Percentiles rank a stretch among this genome's conserved stretches.
Conservation (phyloP, 92 coral and sea anemone genomes). For the Galaxea fascicularis region DNA sequence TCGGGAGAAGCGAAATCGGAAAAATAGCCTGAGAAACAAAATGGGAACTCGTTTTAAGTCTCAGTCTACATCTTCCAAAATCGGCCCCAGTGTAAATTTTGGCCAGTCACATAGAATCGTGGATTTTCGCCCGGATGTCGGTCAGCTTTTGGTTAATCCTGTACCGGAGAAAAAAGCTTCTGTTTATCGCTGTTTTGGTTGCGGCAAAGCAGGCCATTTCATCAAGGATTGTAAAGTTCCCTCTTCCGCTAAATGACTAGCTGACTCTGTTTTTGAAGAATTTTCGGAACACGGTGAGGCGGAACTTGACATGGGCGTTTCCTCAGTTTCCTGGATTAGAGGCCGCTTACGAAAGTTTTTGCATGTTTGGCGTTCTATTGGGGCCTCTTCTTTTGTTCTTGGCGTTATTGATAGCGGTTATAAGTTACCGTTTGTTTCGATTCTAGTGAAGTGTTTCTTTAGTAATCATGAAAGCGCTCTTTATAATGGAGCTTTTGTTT, state of each 20-base stretch:
- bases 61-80: too few species aligned
- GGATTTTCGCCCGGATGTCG: slow-evolving; percentile 46
- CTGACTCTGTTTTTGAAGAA: slow-evolving; percentile 25
- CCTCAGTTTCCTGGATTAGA: slow-evolving; percentile 25
- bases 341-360: slow-evolving; percentile 38
- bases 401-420: slow-evolving; percentile 41
- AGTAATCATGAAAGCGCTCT: slow-evolving; percentile 59
- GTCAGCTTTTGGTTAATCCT: slow-evolving; percentile 51
- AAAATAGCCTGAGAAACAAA: slow-evolving; percentile 16
- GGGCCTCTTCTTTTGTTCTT: slow-evolving; percentile 42
- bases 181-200: slow-evolving; percentile 47
- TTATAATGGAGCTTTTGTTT: slow-evolving; percentile 49
- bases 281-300: slow-evolving; percentile 40
- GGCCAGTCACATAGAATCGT: slow-evolving; percentile 45
- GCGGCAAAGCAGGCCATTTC: slow-evolving; percentile 62
- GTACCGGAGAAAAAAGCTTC: slow-evolving; percentile 48
- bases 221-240: slow-evolving; percentile 49
- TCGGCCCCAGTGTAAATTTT: slow-evolving; percentile 15
- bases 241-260: slow-evolving; percentile 51
- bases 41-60: slow-evolving; percentile 25
- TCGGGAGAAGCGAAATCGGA: slow-evolving; percentile 3
- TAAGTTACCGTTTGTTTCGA: slow-evolving; percentile 34
- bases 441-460: slow-evolving; percentile 41
- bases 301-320: slow-evolving; percentile 35
- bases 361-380: slow-evolving; percentile 39